Base-by-base conservation (phyloP, 2,888 invertebrate genomes). In the Chalcosyrphus nemorum region DNA sequence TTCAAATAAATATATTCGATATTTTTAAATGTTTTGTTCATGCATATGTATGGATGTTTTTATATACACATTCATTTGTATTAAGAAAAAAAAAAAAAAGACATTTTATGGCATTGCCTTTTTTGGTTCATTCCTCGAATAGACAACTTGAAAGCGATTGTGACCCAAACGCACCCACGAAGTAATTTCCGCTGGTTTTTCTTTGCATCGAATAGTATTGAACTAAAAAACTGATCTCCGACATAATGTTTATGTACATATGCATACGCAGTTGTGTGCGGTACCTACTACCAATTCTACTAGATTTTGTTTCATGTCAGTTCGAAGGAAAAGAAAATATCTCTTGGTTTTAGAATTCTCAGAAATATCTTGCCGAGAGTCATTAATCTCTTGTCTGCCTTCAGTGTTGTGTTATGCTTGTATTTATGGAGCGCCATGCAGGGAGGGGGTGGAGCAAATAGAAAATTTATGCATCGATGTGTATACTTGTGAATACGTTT, bases 361-460 rank as follows among this genome's bases (percentile, higher is more conserved):
- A 7, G 63, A 63, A 63, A 32, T 32, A 11, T 63, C 19, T 63
- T 24, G 57, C 57, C 57, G 41, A n/a, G 19, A 47, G 61, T 45
- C 59, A 61, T 59, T 59, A 43, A 59, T 61, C 59, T 29, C 27
- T 21, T 61, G 35, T 29, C 24, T 9, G 13, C 15, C 13, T 24
- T n/a, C 17, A 11, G 27, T 9, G 19, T 29, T 43, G 45, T 29
- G 7, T 15, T 19, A 27, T 35, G 29, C n/a, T 35, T 56, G 15
- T 29, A 6, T 52, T 52, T 3, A 29, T 9, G 29, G 15, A 29
- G 29, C n/a, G 9, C 15, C n/a, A n/a, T n/a, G n/a, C n/a, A 19
- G 35, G n/a, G 19, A 21, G 19, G 11, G 56, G 19, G 19, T 19
- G 7, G 19, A 7, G 45, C 45, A 45, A 21, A 45, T 45, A 21